Evolutionary conservation across 2,113 vertebrate species (phyloP).

Genomic region (Gavia stellata): DNA sequence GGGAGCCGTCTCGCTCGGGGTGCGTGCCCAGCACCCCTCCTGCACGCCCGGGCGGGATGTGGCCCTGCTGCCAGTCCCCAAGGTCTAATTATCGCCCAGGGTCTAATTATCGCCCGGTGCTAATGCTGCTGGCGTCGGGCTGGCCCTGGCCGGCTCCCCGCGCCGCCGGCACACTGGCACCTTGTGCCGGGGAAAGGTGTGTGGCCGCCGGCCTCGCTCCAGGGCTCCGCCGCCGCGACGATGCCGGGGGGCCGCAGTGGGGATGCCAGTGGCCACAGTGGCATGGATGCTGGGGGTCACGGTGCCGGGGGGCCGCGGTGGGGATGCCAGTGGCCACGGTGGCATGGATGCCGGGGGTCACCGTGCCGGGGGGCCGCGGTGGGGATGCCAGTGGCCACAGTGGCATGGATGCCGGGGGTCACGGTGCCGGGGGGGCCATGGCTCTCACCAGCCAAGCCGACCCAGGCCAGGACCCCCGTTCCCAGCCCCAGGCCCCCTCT

Average conservation of each 20-base stretch:
- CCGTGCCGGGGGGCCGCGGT: not conserved
- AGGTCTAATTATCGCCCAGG: not conserved
- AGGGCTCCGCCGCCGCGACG: not conserved
- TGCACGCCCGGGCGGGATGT: not conserved
- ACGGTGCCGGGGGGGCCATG: not conserved
- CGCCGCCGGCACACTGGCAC: not conserved
- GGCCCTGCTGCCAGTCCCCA: not conserved
- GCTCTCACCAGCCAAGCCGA: not conserved
- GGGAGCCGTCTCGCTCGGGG: rapidly evolving
- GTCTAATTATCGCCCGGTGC: not conserved
- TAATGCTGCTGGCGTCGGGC: not conserved
- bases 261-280: not conserved
- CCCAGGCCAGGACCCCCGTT: not conserved
- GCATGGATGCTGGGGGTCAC: not conserved
- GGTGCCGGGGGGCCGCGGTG: not conserved
- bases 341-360: not conserved
- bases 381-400: not conserved
- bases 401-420: not conserved
- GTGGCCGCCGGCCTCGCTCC: not conserved
- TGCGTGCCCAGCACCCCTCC: not conserved
- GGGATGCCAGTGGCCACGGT: not conserved
- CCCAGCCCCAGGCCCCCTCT: not conserved
- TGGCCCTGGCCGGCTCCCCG: not conserved
- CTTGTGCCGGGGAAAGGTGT: not conserved
- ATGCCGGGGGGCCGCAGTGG: not conserved